A percentile compares a stretch with the other conserved stretches of the same genome.
Conservation (phyloP, 2,113 vertebrate species). For the Macquaria australasica region DNA sequence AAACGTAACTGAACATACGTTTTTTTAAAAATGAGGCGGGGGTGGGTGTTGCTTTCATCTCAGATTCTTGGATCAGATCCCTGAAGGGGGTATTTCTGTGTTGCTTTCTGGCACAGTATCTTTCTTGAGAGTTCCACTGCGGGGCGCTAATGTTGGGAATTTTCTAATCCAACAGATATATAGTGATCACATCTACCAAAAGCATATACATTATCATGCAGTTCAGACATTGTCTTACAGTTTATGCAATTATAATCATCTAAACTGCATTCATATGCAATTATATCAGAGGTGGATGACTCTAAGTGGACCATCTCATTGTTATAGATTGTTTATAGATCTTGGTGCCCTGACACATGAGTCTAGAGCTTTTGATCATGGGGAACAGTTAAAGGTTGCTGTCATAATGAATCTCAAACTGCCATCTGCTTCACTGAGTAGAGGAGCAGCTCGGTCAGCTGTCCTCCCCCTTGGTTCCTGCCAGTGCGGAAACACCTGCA, state of each 20-base stretch:
- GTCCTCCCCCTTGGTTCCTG: background rate
- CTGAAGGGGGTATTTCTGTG: too few species aligned
- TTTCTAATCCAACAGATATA: too few species aligned
- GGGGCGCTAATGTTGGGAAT: too few species aligned
- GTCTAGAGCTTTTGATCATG: background rate
- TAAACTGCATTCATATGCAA: background rate
- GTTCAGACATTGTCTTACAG: too few species aligned
- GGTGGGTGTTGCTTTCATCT: too few species aligned
- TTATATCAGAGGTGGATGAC: background rate
- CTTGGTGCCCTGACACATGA: background rate
- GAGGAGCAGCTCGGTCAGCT: background rate
- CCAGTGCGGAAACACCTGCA: constrained; percentile 43
- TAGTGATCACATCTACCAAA: too few species aligned
- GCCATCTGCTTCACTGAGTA: background rate
- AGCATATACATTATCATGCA: too few species aligned
- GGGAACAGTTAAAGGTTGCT: background rate
- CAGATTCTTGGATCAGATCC: too few species aligned
- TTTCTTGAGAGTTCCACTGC: too few species aligned
- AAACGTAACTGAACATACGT: too few species aligned
- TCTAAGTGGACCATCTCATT: background rate
- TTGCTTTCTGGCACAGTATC: too few species aligned
- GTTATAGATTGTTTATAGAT: background rate
- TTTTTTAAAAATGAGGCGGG: too few species aligned
- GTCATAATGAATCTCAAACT: background rate
- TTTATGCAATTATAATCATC: background rate